Evolutionary conservation across 2,113 vertebrate species (phyloP).

Genomic region (Odontesthes bonariensis): DNA sequence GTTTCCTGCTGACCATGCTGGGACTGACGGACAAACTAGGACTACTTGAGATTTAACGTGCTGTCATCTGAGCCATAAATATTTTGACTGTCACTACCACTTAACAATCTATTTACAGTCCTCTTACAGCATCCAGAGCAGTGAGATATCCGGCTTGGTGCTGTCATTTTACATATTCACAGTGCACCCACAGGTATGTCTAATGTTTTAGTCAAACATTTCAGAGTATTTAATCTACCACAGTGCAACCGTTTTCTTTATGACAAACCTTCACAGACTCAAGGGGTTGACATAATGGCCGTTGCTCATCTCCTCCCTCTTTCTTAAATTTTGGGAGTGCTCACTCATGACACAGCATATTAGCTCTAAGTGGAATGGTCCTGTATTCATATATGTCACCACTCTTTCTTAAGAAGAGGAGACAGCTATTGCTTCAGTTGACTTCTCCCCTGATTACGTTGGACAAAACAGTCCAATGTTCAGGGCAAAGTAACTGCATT

Average conservation of each 20-base stretch:
- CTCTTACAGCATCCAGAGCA: not conserved
- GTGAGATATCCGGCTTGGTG: not conserved
- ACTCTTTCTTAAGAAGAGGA: not conserved
- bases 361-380: not conserved
- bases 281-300: not conserved
- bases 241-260: not conserved
- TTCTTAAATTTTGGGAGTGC: constrained; percentile 9
- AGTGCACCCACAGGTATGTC: not conserved
- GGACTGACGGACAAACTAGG: constrained; percentile 8
- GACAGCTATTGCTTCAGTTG: constrained; percentile 9
- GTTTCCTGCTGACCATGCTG: constrained; percentile 22
- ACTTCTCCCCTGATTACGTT: not conserved
- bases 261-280: not conserved
- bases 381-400: not conserved
- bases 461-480: constrained; percentile 39
- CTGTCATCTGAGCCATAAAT: constrained; percentile 29
- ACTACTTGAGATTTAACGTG: constrained; percentile 18
- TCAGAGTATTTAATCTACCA: not conserved
- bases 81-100: constrained; percentile 26
- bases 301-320: not conserved
- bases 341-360: constrained; percentile 9
- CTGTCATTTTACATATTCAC: constrained; percentile 2
- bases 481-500: not conserved
- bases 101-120: constrained; percentile 39
- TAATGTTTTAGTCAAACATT: constrained; percentile 2